Conservation (phyloP, 2,797 vertebrate species). For the Lagorchestes hirsutus region DNA sequence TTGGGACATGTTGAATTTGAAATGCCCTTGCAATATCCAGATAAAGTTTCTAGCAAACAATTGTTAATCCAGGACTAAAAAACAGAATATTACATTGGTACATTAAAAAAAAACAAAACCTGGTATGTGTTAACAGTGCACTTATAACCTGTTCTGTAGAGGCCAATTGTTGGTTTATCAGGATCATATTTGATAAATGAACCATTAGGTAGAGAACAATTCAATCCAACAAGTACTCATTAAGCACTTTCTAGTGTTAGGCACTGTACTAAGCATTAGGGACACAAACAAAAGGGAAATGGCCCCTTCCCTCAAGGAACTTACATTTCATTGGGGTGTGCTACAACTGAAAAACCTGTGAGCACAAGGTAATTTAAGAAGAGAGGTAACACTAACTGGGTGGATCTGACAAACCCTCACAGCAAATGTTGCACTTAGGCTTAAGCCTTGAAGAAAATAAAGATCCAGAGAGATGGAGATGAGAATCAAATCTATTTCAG, state of each 20-base stretch:
- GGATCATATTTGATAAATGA: background rate
- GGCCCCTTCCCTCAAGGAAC: background rate
- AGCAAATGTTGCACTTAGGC: background rate
- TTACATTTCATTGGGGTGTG: background rate
- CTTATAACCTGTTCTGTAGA: background rate
- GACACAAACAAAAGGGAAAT: background rate
- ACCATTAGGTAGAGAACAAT: background rate
- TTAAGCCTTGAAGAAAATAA: background rate
- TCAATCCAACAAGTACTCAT: background rate
- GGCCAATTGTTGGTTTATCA: background rate
- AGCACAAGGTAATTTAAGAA: background rate
- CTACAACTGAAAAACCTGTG: background rate
- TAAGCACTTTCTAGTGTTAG: background rate
- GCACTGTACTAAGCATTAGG: background rate
- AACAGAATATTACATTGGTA: background rate
- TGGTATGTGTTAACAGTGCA: background rate
- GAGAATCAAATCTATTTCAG: background rate
- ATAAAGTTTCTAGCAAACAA: background rate
- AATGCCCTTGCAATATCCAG: background rate
- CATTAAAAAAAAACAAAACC: background rate
- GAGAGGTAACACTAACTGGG: background rate
- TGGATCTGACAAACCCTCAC: background rate
- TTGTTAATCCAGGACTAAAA: background rate
- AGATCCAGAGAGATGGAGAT: background rate
- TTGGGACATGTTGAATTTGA: background rate